Conservation (phyloP, 2,113 vertebrate genomes). For the Vulpes vulpes region DNA sequence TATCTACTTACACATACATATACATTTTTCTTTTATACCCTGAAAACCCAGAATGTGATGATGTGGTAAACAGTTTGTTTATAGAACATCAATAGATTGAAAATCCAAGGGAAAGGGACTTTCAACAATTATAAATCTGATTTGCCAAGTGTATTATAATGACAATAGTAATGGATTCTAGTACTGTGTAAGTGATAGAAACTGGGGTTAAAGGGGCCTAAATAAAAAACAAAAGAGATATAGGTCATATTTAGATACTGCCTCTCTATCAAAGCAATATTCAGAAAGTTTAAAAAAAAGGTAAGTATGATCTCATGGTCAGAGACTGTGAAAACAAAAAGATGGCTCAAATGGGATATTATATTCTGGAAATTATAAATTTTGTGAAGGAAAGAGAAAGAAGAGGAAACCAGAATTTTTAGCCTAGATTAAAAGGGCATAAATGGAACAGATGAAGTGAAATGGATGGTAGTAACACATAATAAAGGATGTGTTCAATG, state of each 20-base stretch:
- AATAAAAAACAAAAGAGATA: not conserved
- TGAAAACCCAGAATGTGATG: not conserved
- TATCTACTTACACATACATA: not conserved
- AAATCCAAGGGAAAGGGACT: not conserved
- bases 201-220: not conserved
- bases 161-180: not conserved
- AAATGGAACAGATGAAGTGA: not conserved
- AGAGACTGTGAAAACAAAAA: slow-evolving; percentile 3
- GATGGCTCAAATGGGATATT: not conserved
- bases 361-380: not conserved
- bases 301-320: not conserved
- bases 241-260: not conserved
- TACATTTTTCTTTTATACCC: not conserved
- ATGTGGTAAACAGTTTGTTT: not conserved
- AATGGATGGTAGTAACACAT: not conserved
- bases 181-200: not conserved
- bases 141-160: not conserved
- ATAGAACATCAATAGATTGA: not conserved
- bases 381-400: not conserved
- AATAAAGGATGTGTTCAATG: slow-evolving; percentile 12
- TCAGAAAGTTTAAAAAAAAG: not conserved
- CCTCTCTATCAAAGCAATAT: not conserved
- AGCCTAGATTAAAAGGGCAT: not conserved
- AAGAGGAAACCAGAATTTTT: not conserved
- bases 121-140: not conserved